A percentile compares a stretch with the other conserved stretches of the same genome.
phyloP scores from a whole-genome alignment of 1,140 invertebrate genomes.

The Stegodyphus dumicola region DNA sequence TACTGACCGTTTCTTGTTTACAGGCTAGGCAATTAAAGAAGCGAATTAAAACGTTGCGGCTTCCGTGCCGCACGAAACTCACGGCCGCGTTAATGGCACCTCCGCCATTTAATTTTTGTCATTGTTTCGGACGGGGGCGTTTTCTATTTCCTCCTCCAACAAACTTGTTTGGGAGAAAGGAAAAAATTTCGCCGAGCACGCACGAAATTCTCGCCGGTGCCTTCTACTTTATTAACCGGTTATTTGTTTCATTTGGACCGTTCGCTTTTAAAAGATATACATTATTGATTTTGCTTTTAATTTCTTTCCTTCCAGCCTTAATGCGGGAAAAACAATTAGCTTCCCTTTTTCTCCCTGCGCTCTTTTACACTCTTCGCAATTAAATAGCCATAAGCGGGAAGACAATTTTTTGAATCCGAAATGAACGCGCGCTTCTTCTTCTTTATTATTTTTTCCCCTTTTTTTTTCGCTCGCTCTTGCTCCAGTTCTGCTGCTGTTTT shows the following conservation, averaged over 20 bases:
- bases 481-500: neutral
- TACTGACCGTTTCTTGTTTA: conserved; percentile 6
- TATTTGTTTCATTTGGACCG: conserved; percentile 50
- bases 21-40: neutral
- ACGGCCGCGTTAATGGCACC: neutral
- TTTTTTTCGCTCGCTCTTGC: conserved; percentile 21
- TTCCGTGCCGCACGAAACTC: conserved; percentile 2
- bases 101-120: conserved; percentile 8
- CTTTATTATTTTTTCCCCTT: no score
- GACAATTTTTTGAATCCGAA: conserved; percentile 43
- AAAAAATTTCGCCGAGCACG: neutral
- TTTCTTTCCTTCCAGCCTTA: conserved; percentile 21
- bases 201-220: neutral
- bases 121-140: conserved; percentile 7
- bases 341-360: conserved; percentile 7
- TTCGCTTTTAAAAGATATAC: conserved; percentile 53
- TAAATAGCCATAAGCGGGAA: conserved; percentile 59
- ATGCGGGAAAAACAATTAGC: conserved; percentile 54
- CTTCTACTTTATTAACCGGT: conserved; percentile 48
- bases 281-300: conserved; percentile 59
- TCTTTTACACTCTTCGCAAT: conserved; percentile 40
- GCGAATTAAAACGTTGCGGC: conserved; percentile 35
- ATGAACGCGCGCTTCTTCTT: neutral
- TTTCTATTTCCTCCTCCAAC: conserved; percentile 5
- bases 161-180: conserved; percentile 11